These are phyloP conservation scores for Neomicropteryx cornuta DNA, from an alignment of 1,140 invertebrate species.

Conservation along the genomic window DNA sequence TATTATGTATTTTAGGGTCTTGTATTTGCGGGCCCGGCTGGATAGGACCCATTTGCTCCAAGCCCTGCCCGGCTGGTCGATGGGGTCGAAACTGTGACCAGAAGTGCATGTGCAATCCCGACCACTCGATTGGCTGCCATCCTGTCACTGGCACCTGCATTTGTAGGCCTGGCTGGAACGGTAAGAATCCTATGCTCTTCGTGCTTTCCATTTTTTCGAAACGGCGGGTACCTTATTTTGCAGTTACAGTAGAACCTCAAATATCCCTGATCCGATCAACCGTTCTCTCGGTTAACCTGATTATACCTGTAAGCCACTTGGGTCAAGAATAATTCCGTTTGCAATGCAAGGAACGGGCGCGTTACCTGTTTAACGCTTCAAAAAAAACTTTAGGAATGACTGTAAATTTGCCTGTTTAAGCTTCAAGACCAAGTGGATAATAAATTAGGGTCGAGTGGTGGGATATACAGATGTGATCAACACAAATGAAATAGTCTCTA, in stretches of 20 bases:
- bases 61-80: conserved; percentile 51
- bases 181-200: conserved; percentile 30
- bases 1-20: conserved; percentile 44
- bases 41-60: conserved; percentile 66
- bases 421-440: too few relatives aligned
- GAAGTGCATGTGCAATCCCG: conserved; percentile 59
- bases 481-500: too few relatives aligned
- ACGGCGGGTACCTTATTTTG: conserved; percentile 3
- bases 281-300: too few relatives aligned
- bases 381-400: too few relatives aligned
- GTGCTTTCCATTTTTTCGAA: not conserved
- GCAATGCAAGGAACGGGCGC: too few relatives aligned
- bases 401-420: too few relatives aligned
- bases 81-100: conserved; percentile 65
- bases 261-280: not conserved
- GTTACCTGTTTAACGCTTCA: too few relatives aligned
- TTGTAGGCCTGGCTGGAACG: conserved; percentile 71
- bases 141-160: conserved; percentile 69
- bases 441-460: too few relatives aligned
- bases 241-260: not conserved
- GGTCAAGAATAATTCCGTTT: too few relatives aligned
- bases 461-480: too few relatives aligned
- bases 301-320: too few relatives aligned
- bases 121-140: conserved; percentile 65
- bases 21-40: conserved; percentile 85